Evolutionary conservation across 2,113 vertebrate genomes (phyloP), one percentile per base, ranked within the genome.

Genomic region (Ictalurus punctatus): DNA sequence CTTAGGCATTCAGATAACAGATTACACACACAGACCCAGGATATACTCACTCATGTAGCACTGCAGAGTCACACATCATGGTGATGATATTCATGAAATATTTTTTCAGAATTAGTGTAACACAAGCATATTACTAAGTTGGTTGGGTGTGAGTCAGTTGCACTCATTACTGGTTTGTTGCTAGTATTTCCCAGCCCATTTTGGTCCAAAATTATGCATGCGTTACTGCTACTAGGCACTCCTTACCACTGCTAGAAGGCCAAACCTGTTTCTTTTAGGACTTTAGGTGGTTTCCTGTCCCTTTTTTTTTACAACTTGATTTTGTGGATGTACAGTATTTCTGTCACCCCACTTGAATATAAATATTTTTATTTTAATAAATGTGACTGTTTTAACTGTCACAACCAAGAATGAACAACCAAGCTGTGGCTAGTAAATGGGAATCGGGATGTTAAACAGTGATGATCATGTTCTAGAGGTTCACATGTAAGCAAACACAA

Each of bases 21-120:
- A 40, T 25, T n/a, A 83, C 54, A 63, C 58, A 86, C 58, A 88
- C 83, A 90, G 82, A 84, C 76, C n/a, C 78, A 86, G 65, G 71
- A 37, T 59, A 7, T 59, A 21, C n/a, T 59, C 52, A 30, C 52
- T 21, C 27, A 58, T 17, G 80, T 37, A 56, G 19, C 17, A 1
- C 54, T 81, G n/a, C n/a, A 56, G 25, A 19, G 73, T 52, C 76
- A 52, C 52, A 10, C 9, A 21, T 34, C 52, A 34, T 34, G 25
- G 3, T 17, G 27, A 4, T 52, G 71, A n/a, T 58, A 25, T 13
- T 17, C 17, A 16, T 71, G 5, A 34, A 56, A 73, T 27, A 4
- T 78, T 23, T 59, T 83, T 23, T 16, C 88, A 59, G 27, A 30
- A 34, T 81, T 19, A 81, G 30, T 81, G 6, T 9, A 81, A 54